Percentiles rank a stretch among this genome's conserved stretches.
Conservation (phyloP, 1,140 invertebrate genomes). For the Myzus persicae region DNA sequence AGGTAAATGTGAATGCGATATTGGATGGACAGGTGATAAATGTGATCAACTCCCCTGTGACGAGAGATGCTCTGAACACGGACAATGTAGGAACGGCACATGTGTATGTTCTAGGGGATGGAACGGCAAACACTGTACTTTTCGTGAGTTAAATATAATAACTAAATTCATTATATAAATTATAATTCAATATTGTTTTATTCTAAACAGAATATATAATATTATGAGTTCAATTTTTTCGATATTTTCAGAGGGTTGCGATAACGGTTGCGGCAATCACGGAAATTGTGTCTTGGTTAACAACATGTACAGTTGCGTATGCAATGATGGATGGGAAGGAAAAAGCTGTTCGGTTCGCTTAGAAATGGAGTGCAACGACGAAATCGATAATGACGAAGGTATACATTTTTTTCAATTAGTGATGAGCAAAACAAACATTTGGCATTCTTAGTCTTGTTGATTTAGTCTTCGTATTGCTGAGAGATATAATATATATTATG, state of each 20-base stretch:
- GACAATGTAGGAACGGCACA: conserved; percentile 95
- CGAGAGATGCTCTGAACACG: conserved; percentile 90
- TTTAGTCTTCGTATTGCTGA: neutral
- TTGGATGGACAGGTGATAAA: conserved; percentile 88
- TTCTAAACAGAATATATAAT: neutral
- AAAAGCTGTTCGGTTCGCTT: conserved; percentile 87
- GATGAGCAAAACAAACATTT: neutral
- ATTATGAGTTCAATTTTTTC: too few relatives aligned
- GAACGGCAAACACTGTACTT: conserved; percentile 95
- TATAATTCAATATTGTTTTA: conserved; percentile 10
- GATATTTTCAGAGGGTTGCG: conserved; percentile 83
- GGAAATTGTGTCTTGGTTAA: conserved; percentile 87
- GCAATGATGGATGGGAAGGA: conserved; percentile 90
- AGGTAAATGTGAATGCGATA: conserved; percentile 85
- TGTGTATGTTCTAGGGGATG: conserved; percentile 96
- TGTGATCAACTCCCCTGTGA: conserved; percentile 92
- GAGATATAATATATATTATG: neutral
- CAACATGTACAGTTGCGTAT: conserved; percentile 90
- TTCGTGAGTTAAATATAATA: conserved; percentile 78
- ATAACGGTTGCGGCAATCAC: conserved; percentile 89
- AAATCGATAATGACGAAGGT: conserved; percentile 97
- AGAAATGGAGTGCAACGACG: conserved; percentile 92
- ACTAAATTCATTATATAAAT: neutral
- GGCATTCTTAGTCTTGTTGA: neutral
- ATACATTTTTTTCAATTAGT: conserved; percentile 60